A percentile compares a stretch with the other conserved stretches of the same genome.
phyloP scores from a whole-genome alignment of 2,888 invertebrate genomes.

The Hirtodrosophila alboralis region DNA sequence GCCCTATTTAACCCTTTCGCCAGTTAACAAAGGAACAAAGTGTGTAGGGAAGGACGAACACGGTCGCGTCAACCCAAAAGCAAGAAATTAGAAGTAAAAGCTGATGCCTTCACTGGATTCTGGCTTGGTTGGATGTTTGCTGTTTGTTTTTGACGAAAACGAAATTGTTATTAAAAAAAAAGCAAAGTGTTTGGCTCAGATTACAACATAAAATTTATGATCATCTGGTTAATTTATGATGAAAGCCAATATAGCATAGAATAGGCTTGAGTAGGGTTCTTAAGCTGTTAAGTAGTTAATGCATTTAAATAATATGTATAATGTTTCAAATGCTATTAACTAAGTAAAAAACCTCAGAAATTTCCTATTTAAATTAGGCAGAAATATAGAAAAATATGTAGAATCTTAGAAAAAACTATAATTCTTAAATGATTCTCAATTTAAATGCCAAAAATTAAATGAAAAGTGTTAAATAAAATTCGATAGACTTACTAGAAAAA shows the following conservation, averaged over 20 bases:
- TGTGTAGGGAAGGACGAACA: conserved; percentile 20
- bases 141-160: conserved; percentile 43
- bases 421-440: too few relatives aligned
- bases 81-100: conserved; percentile 59
- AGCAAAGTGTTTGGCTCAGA: conserved; percentile 38
- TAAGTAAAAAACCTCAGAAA: not conserved
- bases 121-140: conserved; percentile 30
- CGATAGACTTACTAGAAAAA: too few relatives aligned
- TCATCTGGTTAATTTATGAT: conserved; percentile 25
- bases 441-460: too few relatives aligned
- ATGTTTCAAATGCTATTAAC: not conserved
- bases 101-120: conserved; percentile 5
- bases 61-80: conserved; percentile 29
- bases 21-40: conserved; percentile 59
- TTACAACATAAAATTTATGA: conserved; percentile 39
- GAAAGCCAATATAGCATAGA: conserved; percentile 11
- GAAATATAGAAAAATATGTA: too few relatives aligned
- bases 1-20: conserved; percentile 68
- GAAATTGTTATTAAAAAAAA: conserved; percentile 36
- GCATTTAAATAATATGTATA: conserved; percentile 3
- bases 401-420: too few relatives aligned
- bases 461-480: too few relatives aligned
- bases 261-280: conserved; percentile 1
- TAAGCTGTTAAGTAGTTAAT: conserved; percentile 13
- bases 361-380: too few relatives aligned